Evolutionary conservation across 2,797 vertebrate genomes (phyloP).

Genomic region (Sternarchorhynchus goeldii): DNA sequence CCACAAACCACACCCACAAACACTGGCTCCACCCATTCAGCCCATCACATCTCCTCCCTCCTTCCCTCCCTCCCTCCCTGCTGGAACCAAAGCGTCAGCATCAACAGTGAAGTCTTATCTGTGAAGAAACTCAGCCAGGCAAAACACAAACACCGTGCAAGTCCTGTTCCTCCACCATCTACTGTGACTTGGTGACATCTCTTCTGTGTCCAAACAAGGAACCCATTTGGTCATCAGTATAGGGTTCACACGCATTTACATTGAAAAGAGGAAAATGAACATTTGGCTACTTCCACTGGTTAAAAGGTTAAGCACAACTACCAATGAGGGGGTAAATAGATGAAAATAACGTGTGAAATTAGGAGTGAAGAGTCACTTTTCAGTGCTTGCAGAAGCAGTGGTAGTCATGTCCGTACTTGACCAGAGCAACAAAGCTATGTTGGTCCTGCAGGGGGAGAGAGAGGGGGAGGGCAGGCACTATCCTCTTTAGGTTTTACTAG

Average conservation of each 20-base stretch:
- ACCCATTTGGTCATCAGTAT: background rate
- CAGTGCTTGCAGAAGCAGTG: background rate
- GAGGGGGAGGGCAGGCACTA: no score
- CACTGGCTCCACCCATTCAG: background rate
- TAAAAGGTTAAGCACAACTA: conserved; percentile 31
- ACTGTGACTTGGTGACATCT: conserved; percentile 54
- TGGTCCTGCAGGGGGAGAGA: background rate
- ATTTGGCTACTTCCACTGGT: background rate
- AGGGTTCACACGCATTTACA: background rate
- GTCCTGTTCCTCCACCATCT: conserved; percentile 57
- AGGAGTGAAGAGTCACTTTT: background rate
- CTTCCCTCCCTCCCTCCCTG: conserved; percentile 65
- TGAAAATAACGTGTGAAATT: background rate
- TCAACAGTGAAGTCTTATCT: conserved; percentile 67
- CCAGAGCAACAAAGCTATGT: background rate
- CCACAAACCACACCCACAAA: conserved; percentile 5
- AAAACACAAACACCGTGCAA: conserved; percentile 57
- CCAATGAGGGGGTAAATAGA: background rate
- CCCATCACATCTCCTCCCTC: conserved; percentile 66
- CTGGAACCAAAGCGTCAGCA: conserved; percentile 80
- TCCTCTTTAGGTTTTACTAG: background rate
- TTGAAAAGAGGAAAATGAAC: background rate
- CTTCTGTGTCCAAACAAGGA: background rate
- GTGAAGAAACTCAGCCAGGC: conserved; percentile 66
- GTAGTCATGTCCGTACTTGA: conserved; percentile 37